Percentiles rank a stretch among this genome's conserved stretches.
Evolutionary conservation across 2,888 invertebrate species (phyloP).

Genomic region (Pristionchus japonicus): DNA sequence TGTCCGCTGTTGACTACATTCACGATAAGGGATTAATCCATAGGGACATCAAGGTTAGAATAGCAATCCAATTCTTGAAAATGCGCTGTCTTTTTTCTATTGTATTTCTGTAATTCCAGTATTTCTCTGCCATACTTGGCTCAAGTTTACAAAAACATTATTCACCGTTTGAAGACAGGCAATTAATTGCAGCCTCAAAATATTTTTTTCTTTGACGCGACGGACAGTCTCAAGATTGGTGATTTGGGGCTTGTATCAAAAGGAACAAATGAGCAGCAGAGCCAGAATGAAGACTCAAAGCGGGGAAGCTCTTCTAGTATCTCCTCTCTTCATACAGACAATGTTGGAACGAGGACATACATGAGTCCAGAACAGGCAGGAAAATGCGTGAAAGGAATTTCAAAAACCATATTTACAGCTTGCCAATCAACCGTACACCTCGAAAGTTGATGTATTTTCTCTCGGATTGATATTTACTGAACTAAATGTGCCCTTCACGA

Average conservation of each 20-base stretch:
- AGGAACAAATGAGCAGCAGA: slow-evolving; percentile 51
- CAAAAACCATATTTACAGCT: slow-evolving; percentile 51
- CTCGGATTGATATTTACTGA: slow-evolving; percentile 89
- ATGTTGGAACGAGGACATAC: slow-evolving; percentile 91
- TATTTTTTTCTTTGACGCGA: slow-evolving; percentile 93
- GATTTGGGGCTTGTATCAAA: slow-evolving; percentile 96
- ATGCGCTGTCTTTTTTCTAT: too few relatives aligned
- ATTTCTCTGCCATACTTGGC: too few relatives aligned
- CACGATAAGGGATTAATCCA: slow-evolving; percentile 93
- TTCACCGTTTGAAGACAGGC: too few relatives aligned
- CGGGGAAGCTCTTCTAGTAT: slow-evolving; percentile 36
- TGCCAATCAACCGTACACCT: slow-evolving; percentile 75
- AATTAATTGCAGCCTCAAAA: slow-evolving; percentile 84
- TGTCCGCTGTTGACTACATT: slow-evolving; percentile 94
- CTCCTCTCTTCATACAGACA: slow-evolving; percentile 76
- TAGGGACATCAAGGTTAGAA: slow-evolving; percentile 88
- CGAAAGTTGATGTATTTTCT: slow-evolving; percentile 78
- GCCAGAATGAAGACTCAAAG: slow-evolving; percentile 12
- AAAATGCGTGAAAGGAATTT: not conserved
- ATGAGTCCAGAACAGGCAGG: slow-evolving; percentile 94
- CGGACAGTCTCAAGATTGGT: slow-evolving; percentile 92
- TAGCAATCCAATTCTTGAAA: too few relatives aligned
- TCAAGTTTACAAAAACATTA: too few relatives aligned
- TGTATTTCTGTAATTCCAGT: too few relatives aligned
- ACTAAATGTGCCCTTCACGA: slow-evolving; percentile 88